Percentiles rank a stretch among this genome's conserved stretches.
phyloP scores from a whole-genome alignment of 1,140 invertebrate genomes.

The Argopecten irradians region DNA sequence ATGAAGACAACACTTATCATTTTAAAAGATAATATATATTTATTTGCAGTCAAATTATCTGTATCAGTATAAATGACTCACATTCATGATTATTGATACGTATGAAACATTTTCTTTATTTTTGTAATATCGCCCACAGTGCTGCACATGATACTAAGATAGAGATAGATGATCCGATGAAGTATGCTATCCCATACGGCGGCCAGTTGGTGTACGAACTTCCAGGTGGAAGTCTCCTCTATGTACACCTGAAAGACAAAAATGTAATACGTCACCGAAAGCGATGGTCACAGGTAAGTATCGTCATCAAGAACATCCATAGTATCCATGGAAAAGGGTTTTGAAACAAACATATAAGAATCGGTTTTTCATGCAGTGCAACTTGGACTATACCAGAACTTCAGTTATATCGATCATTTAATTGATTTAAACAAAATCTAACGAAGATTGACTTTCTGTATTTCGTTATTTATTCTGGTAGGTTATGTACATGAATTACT shows the following conservation, averaged over 20 bases:
- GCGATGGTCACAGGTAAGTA: slow-evolving; percentile 77
- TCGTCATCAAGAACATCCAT: neutral
- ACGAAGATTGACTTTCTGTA: no score
- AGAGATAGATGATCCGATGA: slow-evolving; percentile 86
- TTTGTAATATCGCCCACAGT: slow-evolving; percentile 48
- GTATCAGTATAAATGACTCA: no score
- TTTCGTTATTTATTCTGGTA: no score
- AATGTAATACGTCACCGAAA: slow-evolving; percentile 94
- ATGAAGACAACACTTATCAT: no score
- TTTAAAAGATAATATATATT: no score
- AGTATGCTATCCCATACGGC: slow-evolving; percentile 95
- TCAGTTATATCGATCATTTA: no score
- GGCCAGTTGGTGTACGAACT: slow-evolving; percentile 95
- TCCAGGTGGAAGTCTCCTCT: slow-evolving; percentile 98
- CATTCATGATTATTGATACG: no score
- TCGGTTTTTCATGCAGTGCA: neutral
- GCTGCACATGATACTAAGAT: slow-evolving; percentile 85
- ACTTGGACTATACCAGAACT: neutral
- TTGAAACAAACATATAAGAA: no score
- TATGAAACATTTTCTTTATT: neutral
- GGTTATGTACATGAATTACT: slow-evolving; percentile 99
- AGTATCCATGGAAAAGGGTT: no score
- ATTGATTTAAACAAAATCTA: no score
- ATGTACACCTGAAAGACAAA: slow-evolving; percentile 98
- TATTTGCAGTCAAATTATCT: no score